phyloP scores from a whole-genome alignment of 2,888 invertebrate genomes.

The Crepidodera aurea region DNA sequence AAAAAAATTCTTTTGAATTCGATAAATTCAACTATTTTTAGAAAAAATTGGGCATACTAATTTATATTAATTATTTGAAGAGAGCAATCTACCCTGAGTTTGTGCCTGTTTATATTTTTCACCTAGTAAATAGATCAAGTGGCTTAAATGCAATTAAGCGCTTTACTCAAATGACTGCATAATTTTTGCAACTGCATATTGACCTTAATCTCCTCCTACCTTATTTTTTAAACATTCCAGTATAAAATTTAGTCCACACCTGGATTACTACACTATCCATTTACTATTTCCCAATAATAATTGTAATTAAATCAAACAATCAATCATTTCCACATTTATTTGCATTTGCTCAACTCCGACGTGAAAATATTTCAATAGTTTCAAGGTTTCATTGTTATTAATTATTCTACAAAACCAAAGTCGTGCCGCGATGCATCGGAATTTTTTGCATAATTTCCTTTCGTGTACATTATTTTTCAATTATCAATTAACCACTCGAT shows the following conservation, averaged over 20 bases:
- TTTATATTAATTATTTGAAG: too few species aligned
- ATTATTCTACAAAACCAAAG: background rate
- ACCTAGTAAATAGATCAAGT: too few species aligned
- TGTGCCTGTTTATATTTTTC: too few species aligned
- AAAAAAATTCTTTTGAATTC: too few species aligned
- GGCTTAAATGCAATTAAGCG: too few species aligned
- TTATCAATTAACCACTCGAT: background rate
- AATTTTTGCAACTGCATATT: background rate
- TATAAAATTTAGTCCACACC: background rate
- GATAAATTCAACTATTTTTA: too few species aligned
- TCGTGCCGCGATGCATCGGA: background rate
- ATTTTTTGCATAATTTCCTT: conserved; percentile 11
- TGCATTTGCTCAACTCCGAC: conserved; percentile 9
- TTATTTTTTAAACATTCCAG: background rate
- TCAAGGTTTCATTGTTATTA: background rate
- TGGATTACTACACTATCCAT: background rate
- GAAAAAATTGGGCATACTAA: too few species aligned
- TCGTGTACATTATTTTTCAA: conserved; percentile 4
- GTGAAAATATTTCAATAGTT: background rate
- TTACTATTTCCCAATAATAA: background rate
- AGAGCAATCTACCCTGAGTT: too few species aligned
- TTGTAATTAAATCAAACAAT: conserved; percentile 9
- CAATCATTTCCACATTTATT: conserved; percentile 1
- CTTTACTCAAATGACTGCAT: too few species aligned
- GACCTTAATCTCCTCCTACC: background rate